phyloP scores from a whole-genome alignment of 2,888 invertebrate genomes.

The Ophioninae sp. region DNA sequence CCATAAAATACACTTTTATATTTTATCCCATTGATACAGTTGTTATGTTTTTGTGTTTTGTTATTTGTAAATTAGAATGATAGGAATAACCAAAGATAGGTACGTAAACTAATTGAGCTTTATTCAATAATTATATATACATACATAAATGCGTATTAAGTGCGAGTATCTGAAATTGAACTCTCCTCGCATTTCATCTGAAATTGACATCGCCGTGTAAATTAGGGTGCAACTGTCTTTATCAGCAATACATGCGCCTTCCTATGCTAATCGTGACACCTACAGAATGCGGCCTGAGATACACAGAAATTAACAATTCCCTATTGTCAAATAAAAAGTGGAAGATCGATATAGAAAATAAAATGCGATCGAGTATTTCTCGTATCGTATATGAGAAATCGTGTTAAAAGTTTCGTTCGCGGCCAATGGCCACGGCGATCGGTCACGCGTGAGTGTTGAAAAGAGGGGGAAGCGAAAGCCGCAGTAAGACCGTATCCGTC shows the following conservation, averaged over 20 bases:
- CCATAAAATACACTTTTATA: not conserved
- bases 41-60: not conserved
- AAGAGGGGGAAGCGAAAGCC: conserved; percentile 10
- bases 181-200: not conserved
- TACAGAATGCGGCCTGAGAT: not conserved
- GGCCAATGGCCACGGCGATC: not conserved
- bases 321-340: not conserved
- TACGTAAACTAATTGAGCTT: not conserved
- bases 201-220: not conserved
- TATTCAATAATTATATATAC: not conserved
- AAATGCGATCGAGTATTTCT: conserved; percentile 22
- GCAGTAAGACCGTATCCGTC: conserved; percentile 45
- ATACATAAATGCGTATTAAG: not conserved
- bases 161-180: not conserved
- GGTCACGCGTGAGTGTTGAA: not conserved
- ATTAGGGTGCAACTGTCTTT: not conserved
- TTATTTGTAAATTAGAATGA: not conserved
- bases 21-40: not conserved
- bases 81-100: not conserved
- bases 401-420: conserved; percentile 11
- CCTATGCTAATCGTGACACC: no score
- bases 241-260: not conserved
- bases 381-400: conserved; percentile 3
- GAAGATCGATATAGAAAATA: not conserved
- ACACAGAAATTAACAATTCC: not conserved